Conservation (phyloP, 2,888 invertebrate genomes). For the Acheta domesticus region DNA sequence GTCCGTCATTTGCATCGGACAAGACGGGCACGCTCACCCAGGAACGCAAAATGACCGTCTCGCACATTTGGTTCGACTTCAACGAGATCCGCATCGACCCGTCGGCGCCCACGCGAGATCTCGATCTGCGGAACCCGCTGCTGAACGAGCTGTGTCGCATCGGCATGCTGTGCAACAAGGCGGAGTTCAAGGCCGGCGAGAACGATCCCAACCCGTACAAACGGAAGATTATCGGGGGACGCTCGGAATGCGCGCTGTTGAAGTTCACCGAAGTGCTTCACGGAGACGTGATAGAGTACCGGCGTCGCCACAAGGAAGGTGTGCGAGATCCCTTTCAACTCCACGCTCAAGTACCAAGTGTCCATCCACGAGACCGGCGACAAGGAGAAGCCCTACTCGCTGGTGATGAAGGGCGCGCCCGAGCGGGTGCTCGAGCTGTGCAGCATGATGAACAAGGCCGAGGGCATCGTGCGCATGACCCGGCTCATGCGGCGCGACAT, state of each 20-base stretch:
- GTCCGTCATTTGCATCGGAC: slow-evolving; percentile 75
- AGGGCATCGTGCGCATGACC: background rate
- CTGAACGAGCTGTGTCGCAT: slow-evolving; percentile 46
- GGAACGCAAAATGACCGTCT: slow-evolving; percentile 71
- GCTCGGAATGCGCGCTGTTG: slow-evolving; percentile 66
- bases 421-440: slow-evolving; percentile 68
- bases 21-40: slow-evolving; percentile 77
- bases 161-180: slow-evolving; percentile 68
- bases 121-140: background rate
- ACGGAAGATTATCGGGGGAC: slow-evolving; percentile 62
- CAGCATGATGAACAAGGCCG: slow-evolving; percentile 22
- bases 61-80: slow-evolving; percentile 70
- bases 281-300: slow-evolving; percentile 54
- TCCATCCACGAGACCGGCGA: slow-evolving; percentile 62
- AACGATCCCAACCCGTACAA: slow-evolving; percentile 48
- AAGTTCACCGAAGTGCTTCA: slow-evolving; percentile 58
- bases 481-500: background rate
- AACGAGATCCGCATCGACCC: slow-evolving; percentile 50
- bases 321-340: slow-evolving; percentile 66
- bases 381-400: slow-evolving; percentile 51
- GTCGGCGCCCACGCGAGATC: background rate
- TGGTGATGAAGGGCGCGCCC: slow-evolving; percentile 76
- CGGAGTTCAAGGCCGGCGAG: slow-evolving; percentile 61
- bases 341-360: slow-evolving; percentile 66
- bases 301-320: slow-evolving; percentile 56